Evolutionary conservation across 2,888 invertebrate genomes (phyloP).

Genomic region (Pyrochroa serraticornis): DNA sequence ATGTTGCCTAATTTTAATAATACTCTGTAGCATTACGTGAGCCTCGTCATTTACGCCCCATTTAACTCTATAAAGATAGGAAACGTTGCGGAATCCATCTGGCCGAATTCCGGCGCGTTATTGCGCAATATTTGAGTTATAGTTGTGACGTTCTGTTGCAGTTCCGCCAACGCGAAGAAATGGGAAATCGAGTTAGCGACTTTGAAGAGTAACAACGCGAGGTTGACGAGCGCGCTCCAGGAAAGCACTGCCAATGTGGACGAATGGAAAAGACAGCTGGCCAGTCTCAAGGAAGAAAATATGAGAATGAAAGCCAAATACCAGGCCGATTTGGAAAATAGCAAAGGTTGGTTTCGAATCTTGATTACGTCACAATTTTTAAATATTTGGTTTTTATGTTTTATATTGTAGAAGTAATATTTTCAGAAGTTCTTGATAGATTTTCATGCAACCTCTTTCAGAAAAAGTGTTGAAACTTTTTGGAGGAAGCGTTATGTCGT

Average conservation of each 20-base stretch:
- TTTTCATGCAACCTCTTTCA: neutral
- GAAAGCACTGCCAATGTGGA: slow-evolving; percentile 96
- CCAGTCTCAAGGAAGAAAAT: slow-evolving; percentile 90
- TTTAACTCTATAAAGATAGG: slow-evolving; percentile 18
- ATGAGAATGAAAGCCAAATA: slow-evolving; percentile 78
- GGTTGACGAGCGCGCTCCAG: slow-evolving; percentile 93
- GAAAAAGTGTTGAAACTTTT: no score
- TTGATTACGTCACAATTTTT: no score
- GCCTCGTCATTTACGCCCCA: slow-evolving; percentile 23
- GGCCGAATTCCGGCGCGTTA: no score
- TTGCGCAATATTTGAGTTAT: no score
- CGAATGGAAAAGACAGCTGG: slow-evolving; percentile 97
- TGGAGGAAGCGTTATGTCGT: neutral
- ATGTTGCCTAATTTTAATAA: slow-evolving; percentile 10
- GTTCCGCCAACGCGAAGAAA: slow-evolving; percentile 97
- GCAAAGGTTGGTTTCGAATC: slow-evolving; percentile 60
- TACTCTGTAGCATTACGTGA: slow-evolving; percentile 13
- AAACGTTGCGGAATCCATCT: slow-evolving; percentile 9
- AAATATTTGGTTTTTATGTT: no score
- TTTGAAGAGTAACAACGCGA: slow-evolving; percentile 93
- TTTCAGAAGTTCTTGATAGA: no score
- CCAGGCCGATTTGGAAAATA: slow-evolving; percentile 72
- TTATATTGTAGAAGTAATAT: no score
- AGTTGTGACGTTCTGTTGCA: slow-evolving; percentile 54
- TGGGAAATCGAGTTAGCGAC: slow-evolving; percentile 98